Conservation (phyloP, 1,140 invertebrate species). For the Cylas formicarius region DNA sequence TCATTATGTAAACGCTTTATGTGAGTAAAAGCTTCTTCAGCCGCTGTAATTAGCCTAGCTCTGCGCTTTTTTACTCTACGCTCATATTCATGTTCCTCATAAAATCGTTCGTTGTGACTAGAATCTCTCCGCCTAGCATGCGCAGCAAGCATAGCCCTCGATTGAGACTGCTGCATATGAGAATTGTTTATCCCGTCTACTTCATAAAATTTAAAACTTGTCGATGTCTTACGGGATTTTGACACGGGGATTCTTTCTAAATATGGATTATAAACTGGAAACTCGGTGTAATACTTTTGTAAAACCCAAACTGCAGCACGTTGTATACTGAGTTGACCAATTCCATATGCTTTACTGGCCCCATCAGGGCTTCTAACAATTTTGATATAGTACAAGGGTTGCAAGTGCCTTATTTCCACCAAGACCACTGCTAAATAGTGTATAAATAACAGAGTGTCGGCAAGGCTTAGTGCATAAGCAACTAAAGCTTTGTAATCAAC, state of each 20-base stretch:
- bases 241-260: constrained; percentile 82
- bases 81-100: constrained; percentile 96
- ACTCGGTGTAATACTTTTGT: constrained; percentile 93
- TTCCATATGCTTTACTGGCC: constrained; percentile 71
- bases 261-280: constrained; percentile 94
- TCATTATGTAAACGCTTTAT: constrained; percentile 75
- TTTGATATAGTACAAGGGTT: constrained; percentile 85
- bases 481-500: constrained; percentile 80
- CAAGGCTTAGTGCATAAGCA: constrained; percentile 80
- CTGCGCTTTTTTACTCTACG: constrained; percentile 82
- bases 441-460: constrained; percentile 90
- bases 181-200: constrained; percentile 76
- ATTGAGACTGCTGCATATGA: constrained; percentile 60
- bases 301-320: constrained; percentile 88
- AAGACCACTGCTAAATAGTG: constrained; percentile 91
- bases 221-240: constrained; percentile 68
- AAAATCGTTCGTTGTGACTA: constrained; percentile 93
- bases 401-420: constrained; percentile 84
- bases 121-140: constrained; percentile 67
- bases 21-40: constrained; percentile 96
- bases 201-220: constrained; percentile 94
- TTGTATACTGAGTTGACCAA: constrained; percentile 92
- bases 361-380: constrained; percentile 93
- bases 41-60: constrained; percentile 81
- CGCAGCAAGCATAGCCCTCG: constrained; percentile 58